Percentiles rank a stretch among this genome's conserved stretches.
These are phyloP conservation scores for Amphipoea lucens DNA, from an alignment of 2,888 invertebrate species.

Conservation along the genomic window DNA sequence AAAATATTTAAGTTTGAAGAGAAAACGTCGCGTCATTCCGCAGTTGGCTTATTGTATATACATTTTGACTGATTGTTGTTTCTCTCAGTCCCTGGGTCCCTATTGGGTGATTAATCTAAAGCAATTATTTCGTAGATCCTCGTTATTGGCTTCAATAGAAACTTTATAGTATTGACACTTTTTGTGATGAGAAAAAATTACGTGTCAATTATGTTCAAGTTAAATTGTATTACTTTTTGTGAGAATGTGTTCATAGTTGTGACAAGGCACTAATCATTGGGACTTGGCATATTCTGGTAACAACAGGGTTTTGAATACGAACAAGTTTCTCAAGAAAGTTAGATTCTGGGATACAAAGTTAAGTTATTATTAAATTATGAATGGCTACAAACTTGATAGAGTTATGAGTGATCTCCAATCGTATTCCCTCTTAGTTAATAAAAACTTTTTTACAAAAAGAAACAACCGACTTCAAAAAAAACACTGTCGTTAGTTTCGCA, in stretches of 20 bases:
- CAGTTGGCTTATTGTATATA: conserved; percentile 61
- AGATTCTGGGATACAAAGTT: neutral
- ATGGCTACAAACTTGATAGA: neutral
- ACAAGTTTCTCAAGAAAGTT: neutral
- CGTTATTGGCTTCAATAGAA: conserved; percentile 46
- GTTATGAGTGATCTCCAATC: neutral
- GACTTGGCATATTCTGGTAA: neutral
- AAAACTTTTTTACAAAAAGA: too few relatives aligned
- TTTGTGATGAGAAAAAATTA: conserved; percentile 47
- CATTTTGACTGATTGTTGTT: conserved; percentile 63
- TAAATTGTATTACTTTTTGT: conserved; percentile 26
- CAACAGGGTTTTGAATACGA: neutral
- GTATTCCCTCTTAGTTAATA: neutral
- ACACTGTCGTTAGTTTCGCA: too few relatives aligned
- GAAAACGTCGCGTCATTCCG: conserved; percentile 59
- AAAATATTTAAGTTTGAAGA: conserved; percentile 58
- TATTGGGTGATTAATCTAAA: conserved; percentile 64
- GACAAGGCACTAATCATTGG: conserved; percentile 13
- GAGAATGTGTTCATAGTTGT: conserved; percentile 16
- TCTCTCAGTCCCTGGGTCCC: conserved; percentile 33
- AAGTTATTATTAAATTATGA: neutral
- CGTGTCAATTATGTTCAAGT: conserved; percentile 51
- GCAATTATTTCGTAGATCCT: conserved; percentile 58
- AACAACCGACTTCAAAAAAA: too few relatives aligned
- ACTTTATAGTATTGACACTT: conserved; percentile 55